Evolutionary conservation across 2,888 invertebrate species (phyloP), one percentile per base, ranked within the genome.

Genomic region (Agrochola lota): DNA sequence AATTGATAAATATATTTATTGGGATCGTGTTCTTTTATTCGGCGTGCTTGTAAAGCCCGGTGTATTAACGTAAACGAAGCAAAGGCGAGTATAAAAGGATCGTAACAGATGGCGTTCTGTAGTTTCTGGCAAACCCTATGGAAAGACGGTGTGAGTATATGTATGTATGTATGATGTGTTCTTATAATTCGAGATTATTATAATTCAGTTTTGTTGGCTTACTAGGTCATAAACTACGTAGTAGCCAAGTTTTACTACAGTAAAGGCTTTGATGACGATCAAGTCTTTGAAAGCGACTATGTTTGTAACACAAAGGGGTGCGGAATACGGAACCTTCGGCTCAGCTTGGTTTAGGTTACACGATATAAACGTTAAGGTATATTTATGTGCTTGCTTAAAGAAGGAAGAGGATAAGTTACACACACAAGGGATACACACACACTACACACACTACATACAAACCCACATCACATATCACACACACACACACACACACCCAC

Each of bases 181-280:
- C 7, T 17, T 49, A 49, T 17, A 49, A 52, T 52, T 52, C 20
- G 20, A 20, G 7, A 52, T 20, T 46, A 2, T 46, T 46, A 40
- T 40, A n/a, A 40, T 40, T 30, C 30, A 30, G 30, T 30, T 30
- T 30, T 30, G 1, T 30, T 1, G 30, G 2, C 30, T 30, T 30
- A 30, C 30, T 30, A 30, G 2, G 30, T 30, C 30, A 30, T 3
- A 30, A 30, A 30, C 30, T 30, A 30, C 30, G 30, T 30, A 30
- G 30, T 30, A 30, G 1, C 30, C 30, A 30, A 30, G n/a, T n/a
- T 59, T 26, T 59, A 59, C 46, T 15, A 59, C 9, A 43, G 46
- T 49, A 59, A 72, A 59, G 49, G n/a, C 49, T 74, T 71, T 74
- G 74, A 71, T 17, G 60, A 52, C 43, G 26, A 62, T 62, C 74